Base-by-base conservation (phyloP, 1,140 invertebrate species). In the Ceratosolen solmsi region DNA sequence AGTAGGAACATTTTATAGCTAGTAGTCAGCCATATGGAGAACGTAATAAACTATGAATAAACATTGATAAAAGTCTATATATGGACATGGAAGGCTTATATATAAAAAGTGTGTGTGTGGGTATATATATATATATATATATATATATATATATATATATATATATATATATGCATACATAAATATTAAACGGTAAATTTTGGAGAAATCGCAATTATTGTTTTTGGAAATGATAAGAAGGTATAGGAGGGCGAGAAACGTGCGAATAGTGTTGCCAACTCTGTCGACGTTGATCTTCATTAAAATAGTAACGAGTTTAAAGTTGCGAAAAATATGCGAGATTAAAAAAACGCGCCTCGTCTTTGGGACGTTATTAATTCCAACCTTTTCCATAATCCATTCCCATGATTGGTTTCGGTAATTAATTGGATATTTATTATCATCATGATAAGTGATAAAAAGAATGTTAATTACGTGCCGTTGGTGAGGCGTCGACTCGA, bases 11-110 rank as follows among this genome's bases (percentile, higher is more conserved):
- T 85, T 88, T 89, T 89, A 86, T 89, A 90, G 88, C 82, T 89
- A 87, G 84, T 90, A 90, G 89, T 88, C 89, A 89, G 87, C 87
- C 88, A 87, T 90, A 90, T 87, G 85, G 85, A 89, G 81, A 88
- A 85, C 87, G 85, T 89, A 88, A 88, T 88, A 90, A 89, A 73
- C 88, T 88, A 90, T 86, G 77, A 84, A 86, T 86, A 87, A 87
- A 87, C 83, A 87, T 85, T 86, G 80, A 86, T 85, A 86, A 87
- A 85, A 85, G 77, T 86, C 82, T 84, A 86, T 86, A 83, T 84
- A 86, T 84, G 86, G 80, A 84, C 82, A 82, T 84, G 79, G 72
- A 83, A 80, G 78, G 78, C 84, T 83, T 83, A 84, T 85, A 86
- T 86, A 87, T n/a, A 87, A 86, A 85, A 86, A 84, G 84, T 83